Conservation (phyloP, 2,888 invertebrate genomes). For the Lasiommata megera region DNA sequence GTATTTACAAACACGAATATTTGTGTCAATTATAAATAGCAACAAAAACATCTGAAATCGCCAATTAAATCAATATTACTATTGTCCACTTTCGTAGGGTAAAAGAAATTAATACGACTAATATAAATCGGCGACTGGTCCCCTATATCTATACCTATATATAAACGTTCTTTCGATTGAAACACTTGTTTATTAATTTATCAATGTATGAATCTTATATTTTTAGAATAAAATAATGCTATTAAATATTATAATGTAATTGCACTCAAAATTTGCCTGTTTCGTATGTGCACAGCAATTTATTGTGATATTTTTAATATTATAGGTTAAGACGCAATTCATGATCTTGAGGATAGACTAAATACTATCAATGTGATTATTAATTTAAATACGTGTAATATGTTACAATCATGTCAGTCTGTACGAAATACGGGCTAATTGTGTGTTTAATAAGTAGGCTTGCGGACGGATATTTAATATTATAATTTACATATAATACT, state of each 20-base stretch:
- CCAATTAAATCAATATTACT: background rate
- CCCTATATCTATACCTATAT: no score
- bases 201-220: conserved; percentile 38
- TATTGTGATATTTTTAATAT: conserved; percentile 82
- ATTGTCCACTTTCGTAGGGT: background rate
- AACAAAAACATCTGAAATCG: background rate
- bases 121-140: conserved; percentile 19
- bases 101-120: background rate
- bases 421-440: conserved; percentile 57
- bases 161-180: conserved; percentile 10
- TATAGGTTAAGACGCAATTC: conserved; percentile 75
- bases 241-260: conserved; percentile 67
- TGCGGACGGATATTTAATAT: conserved; percentile 42
- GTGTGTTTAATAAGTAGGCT: conserved; percentile 49
- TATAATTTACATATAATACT: conserved; percentile 23
- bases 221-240: conserved; percentile 60
- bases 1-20: background rate
- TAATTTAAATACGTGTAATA: conserved; percentile 55
- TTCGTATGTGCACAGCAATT: conserved; percentile 81
- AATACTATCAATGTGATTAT: conserved; percentile 67
- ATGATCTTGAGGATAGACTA: conserved; percentile 57
- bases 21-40: conserved; percentile 17
- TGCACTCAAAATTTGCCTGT: conserved; percentile 82
- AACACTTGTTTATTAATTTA: conserved; percentile 22
- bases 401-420: conserved; percentile 49